These are phyloP conservation scores for Danio albolineatus DNA, from an alignment of 2,797 vertebrate species.

Conservation along the genomic window DNA sequence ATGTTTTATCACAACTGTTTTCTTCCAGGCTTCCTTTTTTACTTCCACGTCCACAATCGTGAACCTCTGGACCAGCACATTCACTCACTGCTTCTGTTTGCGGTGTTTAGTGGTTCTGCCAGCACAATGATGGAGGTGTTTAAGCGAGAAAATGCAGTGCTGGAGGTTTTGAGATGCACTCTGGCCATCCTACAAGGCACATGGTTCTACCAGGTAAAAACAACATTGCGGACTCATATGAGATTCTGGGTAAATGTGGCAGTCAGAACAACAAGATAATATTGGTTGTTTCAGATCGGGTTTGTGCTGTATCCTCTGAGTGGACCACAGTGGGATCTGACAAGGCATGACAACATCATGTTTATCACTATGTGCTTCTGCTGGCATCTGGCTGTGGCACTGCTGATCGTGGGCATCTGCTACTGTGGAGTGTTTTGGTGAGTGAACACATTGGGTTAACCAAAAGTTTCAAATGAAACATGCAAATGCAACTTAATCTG, in stretches of 20 bases:
- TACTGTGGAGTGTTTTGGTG: conserved; percentile 82
- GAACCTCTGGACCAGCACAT: conserved; percentile 88
- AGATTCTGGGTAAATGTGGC: too few relatives aligned
- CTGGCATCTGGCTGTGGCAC: conserved; percentile 85
- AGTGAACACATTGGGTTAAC: conserved; percentile 55
- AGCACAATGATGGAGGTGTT: conserved; percentile 84
- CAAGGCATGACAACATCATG: conserved; percentile 76
- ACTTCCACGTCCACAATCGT: conserved; percentile 86
- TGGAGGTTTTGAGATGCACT: conserved; percentile 83
- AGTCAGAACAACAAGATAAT: neutral
- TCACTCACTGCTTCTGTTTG: conserved; percentile 87
- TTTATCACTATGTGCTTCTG: conserved; percentile 95
- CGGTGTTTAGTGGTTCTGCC: conserved; percentile 79
- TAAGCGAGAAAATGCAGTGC: conserved; percentile 78
- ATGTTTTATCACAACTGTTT: neutral
- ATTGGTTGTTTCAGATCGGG: conserved; percentile 82
- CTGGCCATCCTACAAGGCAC: conserved; percentile 88
- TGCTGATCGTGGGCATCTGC: conserved; percentile 73
- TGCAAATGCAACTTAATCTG: too few relatives aligned
- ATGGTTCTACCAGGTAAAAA: conserved; percentile 94
- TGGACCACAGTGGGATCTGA: conserved; percentile 84
- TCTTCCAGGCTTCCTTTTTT: conserved; percentile 90
- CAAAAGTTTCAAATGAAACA: neutral
- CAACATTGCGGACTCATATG: neutral
- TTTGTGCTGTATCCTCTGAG: conserved; percentile 88